A percentile compares a stretch with the other conserved stretches of the same genome.
Evolutionary conservation across 2,797 vertebrate species (phyloP).

Genomic region (Cuniculus paca): DNA sequence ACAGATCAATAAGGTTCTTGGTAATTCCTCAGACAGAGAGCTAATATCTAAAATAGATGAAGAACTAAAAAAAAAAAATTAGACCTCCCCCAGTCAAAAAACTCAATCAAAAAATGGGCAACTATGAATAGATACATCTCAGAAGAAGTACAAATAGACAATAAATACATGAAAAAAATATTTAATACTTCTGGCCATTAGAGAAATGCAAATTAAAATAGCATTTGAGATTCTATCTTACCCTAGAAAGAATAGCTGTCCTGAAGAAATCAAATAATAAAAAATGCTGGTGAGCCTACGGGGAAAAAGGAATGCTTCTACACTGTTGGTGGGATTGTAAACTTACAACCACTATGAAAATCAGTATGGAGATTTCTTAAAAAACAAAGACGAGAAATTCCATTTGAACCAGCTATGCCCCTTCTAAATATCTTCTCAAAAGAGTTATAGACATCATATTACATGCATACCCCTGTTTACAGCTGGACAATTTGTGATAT

Average conservation of each 20-base stretch:
- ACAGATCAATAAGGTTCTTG: background rate
- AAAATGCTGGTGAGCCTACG: background rate
- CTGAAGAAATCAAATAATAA: background rate
- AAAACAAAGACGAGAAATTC: background rate
- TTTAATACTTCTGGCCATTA: background rate
- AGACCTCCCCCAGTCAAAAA: background rate
- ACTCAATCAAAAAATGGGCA: background rate
- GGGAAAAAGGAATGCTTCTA: background rate
- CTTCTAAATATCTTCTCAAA: background rate
- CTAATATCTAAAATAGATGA: background rate
- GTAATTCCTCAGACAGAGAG: background rate
- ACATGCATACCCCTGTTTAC: background rate
- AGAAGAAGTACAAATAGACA: background rate
- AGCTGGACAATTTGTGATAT: background rate
- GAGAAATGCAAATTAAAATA: background rate
- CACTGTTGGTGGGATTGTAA: background rate
- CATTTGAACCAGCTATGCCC: background rate
- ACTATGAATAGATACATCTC: background rate
- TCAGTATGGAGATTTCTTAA: background rate
- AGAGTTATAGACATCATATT: background rate
- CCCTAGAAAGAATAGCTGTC: background rate
- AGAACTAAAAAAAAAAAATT: background rate
- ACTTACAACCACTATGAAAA: background rate
- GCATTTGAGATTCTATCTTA: background rate
- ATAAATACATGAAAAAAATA: background rate